A percentile compares a stretch with the other conserved stretches of the same genome.
Evolutionary conservation across 2,888 invertebrate genomes (phyloP).

Genomic region (Chrysodeixis includens): DNA sequence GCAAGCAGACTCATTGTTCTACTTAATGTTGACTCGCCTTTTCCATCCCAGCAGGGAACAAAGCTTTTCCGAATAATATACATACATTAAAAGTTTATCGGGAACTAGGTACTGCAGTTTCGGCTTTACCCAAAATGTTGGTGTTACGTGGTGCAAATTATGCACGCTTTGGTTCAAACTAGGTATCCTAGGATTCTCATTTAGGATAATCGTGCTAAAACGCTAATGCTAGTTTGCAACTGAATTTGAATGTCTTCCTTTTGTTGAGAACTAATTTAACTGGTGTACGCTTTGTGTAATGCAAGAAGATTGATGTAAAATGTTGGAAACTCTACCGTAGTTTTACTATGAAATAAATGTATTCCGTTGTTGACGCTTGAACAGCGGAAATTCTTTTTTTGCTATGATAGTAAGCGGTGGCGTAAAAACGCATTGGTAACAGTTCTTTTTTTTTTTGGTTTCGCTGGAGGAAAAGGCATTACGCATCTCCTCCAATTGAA

Average conservation of each 20-base stretch:
- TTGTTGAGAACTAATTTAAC: slow-evolving; percentile 16
- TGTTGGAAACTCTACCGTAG: background rate
- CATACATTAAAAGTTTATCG: slow-evolving; percentile 6
- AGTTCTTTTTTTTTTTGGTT: no score
- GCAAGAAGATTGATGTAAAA: background rate
- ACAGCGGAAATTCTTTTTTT: no score
- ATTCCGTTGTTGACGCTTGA: no score
- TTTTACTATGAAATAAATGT: no score
- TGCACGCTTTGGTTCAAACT: slow-evolving; percentile 6
- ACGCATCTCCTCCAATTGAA: no score
- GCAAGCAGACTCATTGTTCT: no score
- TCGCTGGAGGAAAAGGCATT: no score
- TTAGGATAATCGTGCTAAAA: slow-evolving; percentile 14
- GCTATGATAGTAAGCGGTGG: no score
- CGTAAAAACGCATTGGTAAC: no score
- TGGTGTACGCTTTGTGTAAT: background rate
- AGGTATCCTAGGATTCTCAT: slow-evolving; percentile 5
- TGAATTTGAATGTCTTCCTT: slow-evolving; percentile 32
- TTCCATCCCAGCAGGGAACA: background rate
- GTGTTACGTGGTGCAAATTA: background rate
- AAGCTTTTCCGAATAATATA: background rate
- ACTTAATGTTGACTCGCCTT: background rate
- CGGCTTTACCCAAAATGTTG: background rate
- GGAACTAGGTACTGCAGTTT: background rate
- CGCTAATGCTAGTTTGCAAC: slow-evolving; percentile 24